These are phyloP conservation scores for Syrmaticus mikado DNA, from an alignment of 2,113 vertebrate species.

Conservation along the genomic window DNA sequence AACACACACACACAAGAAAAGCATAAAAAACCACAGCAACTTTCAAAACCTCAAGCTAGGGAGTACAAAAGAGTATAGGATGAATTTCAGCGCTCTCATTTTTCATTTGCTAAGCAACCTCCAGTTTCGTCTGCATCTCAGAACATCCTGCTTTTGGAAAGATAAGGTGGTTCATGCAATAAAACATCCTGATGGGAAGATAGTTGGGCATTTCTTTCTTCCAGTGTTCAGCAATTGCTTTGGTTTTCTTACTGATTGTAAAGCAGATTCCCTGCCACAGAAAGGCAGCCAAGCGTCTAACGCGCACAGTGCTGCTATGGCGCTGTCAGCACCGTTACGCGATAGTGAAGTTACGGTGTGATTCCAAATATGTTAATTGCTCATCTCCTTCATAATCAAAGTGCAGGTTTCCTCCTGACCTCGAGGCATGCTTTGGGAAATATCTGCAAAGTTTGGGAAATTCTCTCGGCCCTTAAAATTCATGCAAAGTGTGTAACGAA, in stretches of 20 bases:
- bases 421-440: not conserved
- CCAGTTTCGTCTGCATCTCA: not conserved
- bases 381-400: not conserved
- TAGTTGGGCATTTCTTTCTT: not conserved
- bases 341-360: not conserved
- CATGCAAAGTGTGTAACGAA: not conserved
- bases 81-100: not conserved
- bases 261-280: constrained; percentile 21
- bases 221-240: constrained; percentile 1
- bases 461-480: not conserved
- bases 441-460: not conserved
- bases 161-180: not conserved
- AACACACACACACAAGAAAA: not conserved
- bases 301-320: not conserved
- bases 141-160: not conserved
- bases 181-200: constrained; percentile 18
- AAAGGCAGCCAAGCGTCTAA: constrained; percentile 5
- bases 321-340: not conserved
- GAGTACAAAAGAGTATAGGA: not conserved
- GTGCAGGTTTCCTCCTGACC: not conserved
- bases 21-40: not conserved
- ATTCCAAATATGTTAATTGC: constrained; percentile 35
- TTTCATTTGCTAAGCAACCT: constrained; percentile 10
- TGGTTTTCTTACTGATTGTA: not conserved
- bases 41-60: not conserved